A percentile compares a stretch with the other conserved stretches of the same genome.
These are phyloP conservation scores for Ferdinandea cuprea DNA, from an alignment of 2,888 invertebrate species.

Conservation along the genomic window DNA sequence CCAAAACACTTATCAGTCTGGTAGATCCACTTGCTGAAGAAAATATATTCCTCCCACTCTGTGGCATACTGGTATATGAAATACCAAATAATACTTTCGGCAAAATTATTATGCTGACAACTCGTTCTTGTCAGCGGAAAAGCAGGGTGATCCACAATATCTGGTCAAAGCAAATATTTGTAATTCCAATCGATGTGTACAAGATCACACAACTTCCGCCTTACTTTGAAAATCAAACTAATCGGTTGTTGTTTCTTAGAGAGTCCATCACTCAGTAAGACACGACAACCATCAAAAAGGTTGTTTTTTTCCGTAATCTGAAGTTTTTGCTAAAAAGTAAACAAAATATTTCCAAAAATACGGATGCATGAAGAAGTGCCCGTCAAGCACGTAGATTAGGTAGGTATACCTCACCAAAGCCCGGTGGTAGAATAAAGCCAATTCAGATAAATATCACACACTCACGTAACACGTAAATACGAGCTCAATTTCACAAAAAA, in stretches of 20 bases:
- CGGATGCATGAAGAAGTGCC: no score
- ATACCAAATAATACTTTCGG: neutral
- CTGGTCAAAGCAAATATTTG: neutral
- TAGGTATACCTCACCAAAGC: neutral
- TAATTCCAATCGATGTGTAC: slow-evolving; percentile 8
- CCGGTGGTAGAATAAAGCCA: slow-evolving; percentile 31
- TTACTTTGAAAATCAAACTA: slow-evolving; percentile 7
- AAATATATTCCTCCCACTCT: neutral
- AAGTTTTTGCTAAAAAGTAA: no score
- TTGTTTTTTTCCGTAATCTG: neutral
- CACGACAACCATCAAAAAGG: neutral
- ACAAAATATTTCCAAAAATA: no score
- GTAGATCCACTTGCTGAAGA: no score
- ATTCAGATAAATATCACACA: slow-evolving; percentile 50
- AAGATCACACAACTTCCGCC: neutral
- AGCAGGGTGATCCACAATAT: neutral
- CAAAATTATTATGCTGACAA: slow-evolving; percentile 18
- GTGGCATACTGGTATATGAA: neutral
- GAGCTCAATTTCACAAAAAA: slow-evolving; percentile 58
- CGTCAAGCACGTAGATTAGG: no score
- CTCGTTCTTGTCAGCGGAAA: slow-evolving; percentile 1
- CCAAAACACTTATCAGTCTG: no score
- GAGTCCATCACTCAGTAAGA: neutral
- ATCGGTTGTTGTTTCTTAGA: neutral
- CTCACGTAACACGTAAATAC: slow-evolving; percentile 48